These are phyloP conservation scores for Glyphotaelius pellucidus DNA, from an alignment of 2,888 invertebrate genomes.

Conservation along the genomic window DNA sequence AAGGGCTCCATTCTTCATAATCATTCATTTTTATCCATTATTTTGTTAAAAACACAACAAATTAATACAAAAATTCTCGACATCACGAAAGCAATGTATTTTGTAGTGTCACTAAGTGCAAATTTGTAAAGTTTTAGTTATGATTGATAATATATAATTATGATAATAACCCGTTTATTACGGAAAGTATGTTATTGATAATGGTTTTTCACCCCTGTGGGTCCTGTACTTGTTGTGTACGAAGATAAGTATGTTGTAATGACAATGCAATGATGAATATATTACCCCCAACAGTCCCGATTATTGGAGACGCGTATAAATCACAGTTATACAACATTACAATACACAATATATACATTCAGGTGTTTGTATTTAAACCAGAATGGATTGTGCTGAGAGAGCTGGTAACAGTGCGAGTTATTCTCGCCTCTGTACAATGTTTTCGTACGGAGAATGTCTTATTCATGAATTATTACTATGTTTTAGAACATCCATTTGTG, in stretches of 20 bases:
- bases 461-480: constrained; percentile 18
- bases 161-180: too few species aligned
- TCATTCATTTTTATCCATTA: too few species aligned
- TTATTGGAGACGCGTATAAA: not conserved
- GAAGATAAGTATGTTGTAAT: not conserved
- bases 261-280: constrained; percentile 2
- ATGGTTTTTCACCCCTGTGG: not conserved
- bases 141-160: too few species aligned
- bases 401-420: constrained; percentile 21
- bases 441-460: not conserved
- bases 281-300: not conserved
- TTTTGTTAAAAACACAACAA: too few species aligned
- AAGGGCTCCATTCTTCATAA: too few species aligned
- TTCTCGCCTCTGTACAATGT: constrained; percentile 19
- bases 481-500: not conserved
- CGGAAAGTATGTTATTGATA: not conserved
- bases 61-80: too few species aligned
- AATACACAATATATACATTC: constrained; percentile 19
- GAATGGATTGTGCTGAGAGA: not conserved
- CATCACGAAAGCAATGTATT: too few species aligned
- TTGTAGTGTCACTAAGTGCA: too few species aligned
- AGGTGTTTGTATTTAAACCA: constrained; percentile 5
- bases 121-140: too few species aligned
- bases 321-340: not conserved
- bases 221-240: not conserved